Conservation (phyloP, 2,113 vertebrate genomes). For the Fregetta grallaria region DNA sequence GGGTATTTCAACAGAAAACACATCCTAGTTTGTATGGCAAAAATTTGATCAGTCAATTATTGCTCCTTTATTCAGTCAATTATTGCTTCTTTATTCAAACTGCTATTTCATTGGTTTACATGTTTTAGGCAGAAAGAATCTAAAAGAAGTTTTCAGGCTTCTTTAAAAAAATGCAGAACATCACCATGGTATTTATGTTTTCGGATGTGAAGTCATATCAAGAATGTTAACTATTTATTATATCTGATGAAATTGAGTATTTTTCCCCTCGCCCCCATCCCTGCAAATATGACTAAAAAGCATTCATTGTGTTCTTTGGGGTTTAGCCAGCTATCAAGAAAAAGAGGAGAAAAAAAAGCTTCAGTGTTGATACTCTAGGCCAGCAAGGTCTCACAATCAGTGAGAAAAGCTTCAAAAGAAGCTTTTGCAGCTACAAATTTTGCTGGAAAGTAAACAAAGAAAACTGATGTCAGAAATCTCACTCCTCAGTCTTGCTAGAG, state of each 20-base stretch:
- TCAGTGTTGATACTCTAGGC: neutral
- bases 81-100: conserved; percentile 20
- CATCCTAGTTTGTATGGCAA: neutral
- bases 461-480: neutral
- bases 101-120: neutral
- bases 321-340: neutral
- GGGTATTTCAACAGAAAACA: neutral
- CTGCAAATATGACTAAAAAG: neutral
- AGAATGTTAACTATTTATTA: conserved; percentile 11
- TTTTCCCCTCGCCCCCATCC: neutral
- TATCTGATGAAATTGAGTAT: neutral
- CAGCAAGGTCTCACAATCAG: neutral
- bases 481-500: neutral
- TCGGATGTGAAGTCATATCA: neutral
- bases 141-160: neutral
- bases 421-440: neutral
- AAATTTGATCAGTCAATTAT: neutral
- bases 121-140: conserved; percentile 9
- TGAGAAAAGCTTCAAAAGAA: neutral
- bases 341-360: neutral
- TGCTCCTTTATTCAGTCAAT: conserved; percentile 3
- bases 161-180: neutral
- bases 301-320: neutral
- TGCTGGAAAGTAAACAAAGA: neutral
- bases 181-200: conserved; percentile 27